phyloP scores from a whole-genome alignment of 2,797 vertebrate species.

The Heterohyrax brucei region DNA sequence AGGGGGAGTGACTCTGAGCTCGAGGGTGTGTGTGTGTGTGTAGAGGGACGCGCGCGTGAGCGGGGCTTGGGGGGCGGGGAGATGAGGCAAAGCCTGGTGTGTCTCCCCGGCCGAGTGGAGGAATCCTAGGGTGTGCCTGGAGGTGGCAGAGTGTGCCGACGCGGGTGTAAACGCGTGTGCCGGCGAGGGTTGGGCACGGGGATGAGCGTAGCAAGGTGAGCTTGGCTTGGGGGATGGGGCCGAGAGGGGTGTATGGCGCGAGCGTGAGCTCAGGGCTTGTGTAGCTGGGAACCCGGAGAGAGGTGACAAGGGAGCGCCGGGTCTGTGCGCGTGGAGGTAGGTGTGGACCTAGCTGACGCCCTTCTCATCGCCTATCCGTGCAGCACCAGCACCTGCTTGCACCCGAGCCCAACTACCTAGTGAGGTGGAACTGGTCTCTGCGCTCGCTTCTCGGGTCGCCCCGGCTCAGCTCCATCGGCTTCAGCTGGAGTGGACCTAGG shows the following conservation, averaged over 20 bases:
- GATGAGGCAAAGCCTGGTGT: conserved; percentile 70
- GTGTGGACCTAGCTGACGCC: conserved; percentile 56
- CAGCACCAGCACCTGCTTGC: conserved; percentile 54
- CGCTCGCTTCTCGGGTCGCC: conserved; percentile 8
- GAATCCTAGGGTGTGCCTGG: conserved; percentile 85
- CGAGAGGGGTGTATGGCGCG: conserved; percentile 32
- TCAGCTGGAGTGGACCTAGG: neutral
- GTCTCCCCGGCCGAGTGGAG: conserved; percentile 76
- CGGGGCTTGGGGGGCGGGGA: conserved; percentile 67
- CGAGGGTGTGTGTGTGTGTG: conserved; percentile 62
- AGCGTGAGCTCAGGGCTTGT: conserved; percentile 62
- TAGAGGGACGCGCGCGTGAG: conserved; percentile 79
- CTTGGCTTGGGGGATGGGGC: conserved; percentile 56
- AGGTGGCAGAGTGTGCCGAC: conserved; percentile 75
- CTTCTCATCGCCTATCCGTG: conserved; percentile 58
- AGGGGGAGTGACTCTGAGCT: conserved; percentile 85
- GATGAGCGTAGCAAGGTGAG: conserved; percentile 81
- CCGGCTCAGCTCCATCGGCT: neutral
- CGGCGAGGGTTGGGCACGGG: conserved; percentile 74
- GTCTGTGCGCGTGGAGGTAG: conserved; percentile 50
- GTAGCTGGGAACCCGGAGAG: conserved; percentile 48
- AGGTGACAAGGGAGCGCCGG: conserved; percentile 34
- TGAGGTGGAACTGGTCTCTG: neutral
- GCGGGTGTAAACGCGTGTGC: conserved; percentile 75
- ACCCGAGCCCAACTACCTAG: conserved; percentile 67